Percentiles rank a stretch among this genome's conserved stretches.
Conservation (phyloP, 2,113 vertebrate species). For the Neolamprologus modestus region DNA sequence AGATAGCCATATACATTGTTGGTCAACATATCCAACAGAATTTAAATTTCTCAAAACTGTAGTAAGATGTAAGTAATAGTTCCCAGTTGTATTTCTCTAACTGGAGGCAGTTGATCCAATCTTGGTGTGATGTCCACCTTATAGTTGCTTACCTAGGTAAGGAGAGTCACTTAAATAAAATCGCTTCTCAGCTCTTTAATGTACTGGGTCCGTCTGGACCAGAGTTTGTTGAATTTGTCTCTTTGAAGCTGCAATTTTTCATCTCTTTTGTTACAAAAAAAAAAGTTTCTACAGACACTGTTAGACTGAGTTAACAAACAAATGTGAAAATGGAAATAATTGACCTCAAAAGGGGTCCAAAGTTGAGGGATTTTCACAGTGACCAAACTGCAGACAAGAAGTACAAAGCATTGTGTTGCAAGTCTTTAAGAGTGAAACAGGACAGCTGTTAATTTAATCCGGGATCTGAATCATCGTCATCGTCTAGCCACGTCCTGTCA, state of each 20-base stretch:
- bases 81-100: background rate
- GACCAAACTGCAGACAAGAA: background rate
- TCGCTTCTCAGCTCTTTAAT: background rate
- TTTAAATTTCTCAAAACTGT: background rate
- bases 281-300: background rate
- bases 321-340: background rate
- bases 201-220: background rate
- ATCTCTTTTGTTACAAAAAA: background rate
- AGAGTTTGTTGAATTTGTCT: background rate
- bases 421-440: background rate
- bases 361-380: background rate
- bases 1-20: background rate
- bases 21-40: background rate
- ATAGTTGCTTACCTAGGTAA: background rate
- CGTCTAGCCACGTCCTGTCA: background rate
- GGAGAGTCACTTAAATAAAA: background rate
- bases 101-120: background rate
- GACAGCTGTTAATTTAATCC: background rate
- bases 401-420: background rate
- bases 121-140: background rate
- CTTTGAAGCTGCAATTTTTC: background rate
- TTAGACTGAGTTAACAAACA: background rate
- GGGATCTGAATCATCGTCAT: background rate
- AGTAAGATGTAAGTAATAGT: background rate
- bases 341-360: background rate